Evolutionary conservation across 2,888 invertebrate genomes (phyloP), one percentile per base, ranked within the genome.

Genomic region (Geotrupes spiniger): DNA sequence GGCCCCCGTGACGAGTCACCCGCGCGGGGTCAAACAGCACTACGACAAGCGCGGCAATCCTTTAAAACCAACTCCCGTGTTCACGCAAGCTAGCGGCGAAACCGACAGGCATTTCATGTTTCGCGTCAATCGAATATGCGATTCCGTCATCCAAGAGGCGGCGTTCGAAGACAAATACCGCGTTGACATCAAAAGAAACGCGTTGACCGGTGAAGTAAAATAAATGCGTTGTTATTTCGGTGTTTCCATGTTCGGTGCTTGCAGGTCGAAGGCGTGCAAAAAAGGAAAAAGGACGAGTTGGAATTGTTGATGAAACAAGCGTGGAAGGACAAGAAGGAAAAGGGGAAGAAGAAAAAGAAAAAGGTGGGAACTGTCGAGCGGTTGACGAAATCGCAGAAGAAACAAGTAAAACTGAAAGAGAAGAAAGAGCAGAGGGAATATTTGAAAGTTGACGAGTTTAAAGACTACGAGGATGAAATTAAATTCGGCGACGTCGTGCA

Each of bases 401-500:
- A 74, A 12, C 75, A 76, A 28, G 68, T 74, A 11, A 83, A 79
- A 61, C 68, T 76, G 36, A 71, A 74, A 17, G 65, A 70, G 4
- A 78, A 78, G 51, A 77, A 78, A 60, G 63, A 74, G 29, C 76
- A 62, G 68, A 72, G 56, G 43, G 61, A 61, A 29, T 50, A 58
- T 46, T 12, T 51, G 16, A 55, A 64, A 48, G 57, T 57, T 49
- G 72, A 76, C 27, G 80, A 81, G 41, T 80, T 79, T 63, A 72
- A 72, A 50, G 76, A 60, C 9, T 65, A 68, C 16, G 62, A 75
- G 60, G 91, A 91, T 69, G 73, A 77, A 37, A 76, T 91, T 14
- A 67, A 78, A 63, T 91, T 91, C 74, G 90, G 90, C 0, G 90
- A 89, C 65, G 77, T 83, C 40, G 83, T 78, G 2, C 83, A 85